Percentiles rank a stretch among this genome's conserved stretches.
Evolutionary conservation across 2,888 invertebrate species (phyloP).

Genomic region (Pelosia muscerda): DNA sequence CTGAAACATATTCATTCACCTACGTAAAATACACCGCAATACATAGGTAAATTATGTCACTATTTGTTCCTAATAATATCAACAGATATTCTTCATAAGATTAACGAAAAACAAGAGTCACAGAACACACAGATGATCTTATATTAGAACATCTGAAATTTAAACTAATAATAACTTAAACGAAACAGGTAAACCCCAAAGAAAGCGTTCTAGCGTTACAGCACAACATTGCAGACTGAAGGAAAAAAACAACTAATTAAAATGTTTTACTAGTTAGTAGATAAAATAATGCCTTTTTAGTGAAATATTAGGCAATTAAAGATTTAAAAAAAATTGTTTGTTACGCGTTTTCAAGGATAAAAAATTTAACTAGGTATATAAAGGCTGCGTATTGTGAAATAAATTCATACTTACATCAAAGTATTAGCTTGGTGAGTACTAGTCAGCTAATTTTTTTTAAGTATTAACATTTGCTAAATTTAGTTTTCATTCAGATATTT

Average conservation of each 20-base stretch:
- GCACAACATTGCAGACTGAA: background rate
- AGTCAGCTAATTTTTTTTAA: background rate
- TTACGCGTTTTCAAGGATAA: conserved; percentile 10
- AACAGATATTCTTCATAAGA: no score
- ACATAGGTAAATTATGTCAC: background rate
- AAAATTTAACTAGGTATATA: conserved; percentile 10
- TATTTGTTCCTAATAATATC: no score
- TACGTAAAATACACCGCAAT: background rate
- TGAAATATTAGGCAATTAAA: background rate
- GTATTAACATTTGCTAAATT: background rate
- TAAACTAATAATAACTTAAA: background rate
- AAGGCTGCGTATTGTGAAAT: background rate
- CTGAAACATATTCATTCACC: background rate
- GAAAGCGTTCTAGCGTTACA: background rate
- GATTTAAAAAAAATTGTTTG: background rate
- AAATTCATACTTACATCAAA: background rate
- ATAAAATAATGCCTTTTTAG: background rate
- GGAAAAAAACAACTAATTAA: background rate
- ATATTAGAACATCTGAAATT: background rate
- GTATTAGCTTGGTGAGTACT: conserved; percentile 8
- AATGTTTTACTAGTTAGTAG: background rate
- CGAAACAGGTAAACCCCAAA: background rate
- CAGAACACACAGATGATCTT: background rate
- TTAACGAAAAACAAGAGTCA: background rate
- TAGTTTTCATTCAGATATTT: no score